These are phyloP conservation scores for Coregonus sp. DNA, from an alignment of 2,797 vertebrate species.

Conservation along the genomic window DNA sequence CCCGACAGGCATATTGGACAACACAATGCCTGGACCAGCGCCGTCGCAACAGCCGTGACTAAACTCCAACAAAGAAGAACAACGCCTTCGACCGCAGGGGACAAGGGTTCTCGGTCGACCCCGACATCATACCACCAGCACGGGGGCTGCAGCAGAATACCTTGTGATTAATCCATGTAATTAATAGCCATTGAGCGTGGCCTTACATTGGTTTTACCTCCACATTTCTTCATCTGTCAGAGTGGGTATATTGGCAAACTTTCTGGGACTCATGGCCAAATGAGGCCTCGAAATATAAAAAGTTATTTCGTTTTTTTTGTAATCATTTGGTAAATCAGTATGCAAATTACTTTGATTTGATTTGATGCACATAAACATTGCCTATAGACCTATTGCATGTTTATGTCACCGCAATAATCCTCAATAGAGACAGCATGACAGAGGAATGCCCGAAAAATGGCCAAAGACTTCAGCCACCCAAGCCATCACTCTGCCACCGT, in stretches of 20 bases:
- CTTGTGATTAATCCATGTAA: slow-evolving; percentile 31
- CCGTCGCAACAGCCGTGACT: slow-evolving; percentile 82
- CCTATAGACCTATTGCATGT: neutral
- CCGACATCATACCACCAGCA: slow-evolving; percentile 58
- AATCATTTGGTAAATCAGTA: no score
- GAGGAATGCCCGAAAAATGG: no score
- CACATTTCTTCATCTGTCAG: slow-evolving; percentile 15
- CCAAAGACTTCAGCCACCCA: no score
- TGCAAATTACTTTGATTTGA: neutral
- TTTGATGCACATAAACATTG: neutral
- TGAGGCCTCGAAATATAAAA: no score
- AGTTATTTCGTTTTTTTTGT: no score
- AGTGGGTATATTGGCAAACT: neutral
- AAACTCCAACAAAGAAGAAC: slow-evolving; percentile 83
- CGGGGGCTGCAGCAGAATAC: slow-evolving; percentile 18
- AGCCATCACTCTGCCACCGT: no score
- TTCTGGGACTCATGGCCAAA: neutral
- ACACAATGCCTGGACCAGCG: slow-evolving; percentile 79
- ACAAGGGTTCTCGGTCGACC: slow-evolving; percentile 71
- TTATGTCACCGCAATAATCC: neutral
- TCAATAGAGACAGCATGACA: neutral
- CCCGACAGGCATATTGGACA: slow-evolving; percentile 74
- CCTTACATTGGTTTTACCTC: neutral
- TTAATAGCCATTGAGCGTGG: slow-evolving; percentile 7
- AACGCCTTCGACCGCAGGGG: slow-evolving; percentile 73